Evolutionary conservation across 2,113 vertebrate species (phyloP).

Genomic region (Myrmophylax atrothorax): DNA sequence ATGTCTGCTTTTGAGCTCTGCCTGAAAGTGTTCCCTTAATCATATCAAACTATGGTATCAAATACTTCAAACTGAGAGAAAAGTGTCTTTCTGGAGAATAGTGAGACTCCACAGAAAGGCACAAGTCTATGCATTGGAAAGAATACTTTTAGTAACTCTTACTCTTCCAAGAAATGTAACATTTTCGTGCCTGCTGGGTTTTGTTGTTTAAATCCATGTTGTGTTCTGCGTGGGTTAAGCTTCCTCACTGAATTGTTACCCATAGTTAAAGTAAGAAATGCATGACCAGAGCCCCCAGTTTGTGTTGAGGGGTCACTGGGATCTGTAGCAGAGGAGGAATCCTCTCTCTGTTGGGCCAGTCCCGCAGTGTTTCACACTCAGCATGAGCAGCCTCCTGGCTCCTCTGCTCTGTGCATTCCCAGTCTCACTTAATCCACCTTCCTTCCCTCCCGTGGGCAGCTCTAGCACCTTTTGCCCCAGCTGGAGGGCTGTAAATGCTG

Average conservation of each 20-base stretch:
- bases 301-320: not conserved
- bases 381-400: not conserved
- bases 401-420: not conserved
- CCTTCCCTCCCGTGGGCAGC: conserved; percentile 11
- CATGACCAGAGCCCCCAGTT: not conserved
- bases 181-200: not conserved
- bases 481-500: not conserved
- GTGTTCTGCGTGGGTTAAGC: not conserved
- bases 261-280: not conserved
- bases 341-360: not conserved
- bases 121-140: conserved; percentile 26
- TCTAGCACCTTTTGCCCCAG: not conserved
- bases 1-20: not conserved
- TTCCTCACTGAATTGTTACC: not conserved
- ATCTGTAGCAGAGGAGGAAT: not conserved
- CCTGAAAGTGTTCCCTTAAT: not conserved
- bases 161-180: not conserved
- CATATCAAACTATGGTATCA: not conserved
- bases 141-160: not conserved
- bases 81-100: not conserved
- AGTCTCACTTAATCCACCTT: conserved; percentile 16
- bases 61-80: conserved; percentile 1
- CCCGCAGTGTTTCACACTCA: not conserved
- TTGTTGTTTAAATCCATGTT: not conserved
- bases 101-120: not conserved